Evolutionary conservation across 2,888 invertebrate species (phyloP).

Genomic region (Rhamphomyia laevipes): DNA sequence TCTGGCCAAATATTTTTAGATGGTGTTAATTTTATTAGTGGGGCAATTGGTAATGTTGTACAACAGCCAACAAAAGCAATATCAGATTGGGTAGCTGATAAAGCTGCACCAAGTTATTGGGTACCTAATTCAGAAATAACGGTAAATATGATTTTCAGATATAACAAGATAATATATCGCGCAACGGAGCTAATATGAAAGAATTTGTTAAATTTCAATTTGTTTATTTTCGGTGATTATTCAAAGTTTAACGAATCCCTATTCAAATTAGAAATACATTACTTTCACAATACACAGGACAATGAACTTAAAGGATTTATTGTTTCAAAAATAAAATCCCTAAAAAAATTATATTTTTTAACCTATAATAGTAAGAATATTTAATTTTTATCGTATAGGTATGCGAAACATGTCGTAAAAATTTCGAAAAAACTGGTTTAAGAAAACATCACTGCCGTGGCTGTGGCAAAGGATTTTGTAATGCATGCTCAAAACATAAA

Average conservation of each 20-base stretch:
- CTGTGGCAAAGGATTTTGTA: slow-evolving; percentile 72
- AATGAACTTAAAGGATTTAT: too few relatives aligned
- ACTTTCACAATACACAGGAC: too few relatives aligned
- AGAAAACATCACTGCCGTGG: slow-evolving; percentile 64
- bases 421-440: slow-evolving; percentile 43
- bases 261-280: background rate
- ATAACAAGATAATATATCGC: background rate
- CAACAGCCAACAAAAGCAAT: slow-evolving; percentile 59
- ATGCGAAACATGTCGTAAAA: slow-evolving; percentile 51
- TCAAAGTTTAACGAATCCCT: background rate
- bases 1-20: slow-evolving; percentile 54
- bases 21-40: slow-evolving; percentile 49
- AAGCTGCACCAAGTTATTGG: slow-evolving; percentile 67
- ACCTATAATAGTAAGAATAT: too few relatives aligned
- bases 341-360: too few relatives aligned
- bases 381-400: slow-evolving; percentile 39
- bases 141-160: slow-evolving; percentile 34
- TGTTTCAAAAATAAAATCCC: too few relatives aligned
- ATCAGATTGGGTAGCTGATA: slow-evolving; percentile 60
- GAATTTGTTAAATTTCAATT: background rate
- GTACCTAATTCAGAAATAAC: slow-evolving; percentile 61
- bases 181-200: too few relatives aligned
- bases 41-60: slow-evolving; percentile 51
- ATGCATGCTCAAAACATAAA: slow-evolving; percentile 52
- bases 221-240: background rate